Conservation (phyloP, 2,888 invertebrate species). For the Pelosia muscerda region DNA sequence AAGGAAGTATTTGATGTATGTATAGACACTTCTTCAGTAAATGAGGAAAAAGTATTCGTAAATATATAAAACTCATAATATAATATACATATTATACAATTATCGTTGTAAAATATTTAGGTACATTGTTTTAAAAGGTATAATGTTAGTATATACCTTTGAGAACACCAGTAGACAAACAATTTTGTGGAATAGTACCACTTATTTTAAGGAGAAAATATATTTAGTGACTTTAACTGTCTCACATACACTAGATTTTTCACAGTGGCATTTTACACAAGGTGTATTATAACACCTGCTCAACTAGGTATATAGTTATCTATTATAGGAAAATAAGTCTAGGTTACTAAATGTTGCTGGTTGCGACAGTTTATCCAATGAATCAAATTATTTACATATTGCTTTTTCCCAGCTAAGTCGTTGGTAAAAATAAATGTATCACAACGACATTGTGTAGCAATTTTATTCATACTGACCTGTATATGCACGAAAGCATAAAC, state of each 20-base stretch:
- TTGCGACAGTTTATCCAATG: too few species aligned
- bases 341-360: too few species aligned
- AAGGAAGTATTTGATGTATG: conserved; percentile 36
- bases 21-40: conserved; percentile 27
- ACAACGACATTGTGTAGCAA: neutral
- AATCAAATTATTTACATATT: neutral
- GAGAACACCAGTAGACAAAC: too few species aligned
- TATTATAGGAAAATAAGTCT: too few species aligned
- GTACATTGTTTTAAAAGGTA: too few species aligned
- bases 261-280: too few species aligned
- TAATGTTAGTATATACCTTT: too few species aligned
- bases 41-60: neutral
- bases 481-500: neutral
- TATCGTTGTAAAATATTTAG: too few species aligned
- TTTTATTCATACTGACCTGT: neutral
- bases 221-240: neutral
- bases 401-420: neutral
- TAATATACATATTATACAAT: too few species aligned
- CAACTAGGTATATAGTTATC: neutral
- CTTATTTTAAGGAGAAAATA: conserved; percentile 29
- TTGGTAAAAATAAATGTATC: neutral
- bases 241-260: neutral
- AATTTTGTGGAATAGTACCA: too few species aligned
- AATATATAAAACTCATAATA: too few species aligned
- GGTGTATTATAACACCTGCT: neutral